Evolutionary conservation across 2,113 vertebrate species (phyloP), one percentile per base, ranked within the genome.

Genomic region (Mugil cephalus): DNA sequence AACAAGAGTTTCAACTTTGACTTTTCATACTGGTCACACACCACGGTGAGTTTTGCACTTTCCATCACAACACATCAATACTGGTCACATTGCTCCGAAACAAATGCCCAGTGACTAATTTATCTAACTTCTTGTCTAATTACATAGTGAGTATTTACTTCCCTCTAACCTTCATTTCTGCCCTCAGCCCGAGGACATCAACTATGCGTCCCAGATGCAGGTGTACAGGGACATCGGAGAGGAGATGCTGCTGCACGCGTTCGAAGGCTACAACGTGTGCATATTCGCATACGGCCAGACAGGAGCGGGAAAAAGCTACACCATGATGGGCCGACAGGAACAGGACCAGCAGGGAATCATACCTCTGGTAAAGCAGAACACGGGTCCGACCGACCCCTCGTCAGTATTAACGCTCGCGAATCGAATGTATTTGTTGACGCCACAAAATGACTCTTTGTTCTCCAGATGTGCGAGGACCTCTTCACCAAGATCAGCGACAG

Each of bases 1-100:
- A 98, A 96, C 75, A 99, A 99, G 87, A 99, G 97, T 92, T 99
- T 99, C 94, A 99, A 96, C 92, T 99, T 99, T 42, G 98, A 99
- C 87, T 98, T 95, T 77, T 99, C 98, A 36, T 99, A 99, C 92
- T 99, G 98, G 98, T 99, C 98, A 19, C 98, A 99, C 82, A 99
- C 98, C 24, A 96, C 97, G 74, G 98, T 99, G 89, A 96, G 97
- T 46, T 15, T 15, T 35, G 18, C 52, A 46, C 12, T 13, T 56
- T 40, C 46, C 40, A 30, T 8, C 5, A 14, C 38, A 30, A 13
- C 12, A 56, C 60, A n/a, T 52, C n/a, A 21, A 17, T 0, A 18
- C 39, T 14, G 14, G 53, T 39, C 24, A 30, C 24, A 5, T 43
- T 62, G 14, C 34, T 21, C 4, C 15, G 8, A 64, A 62, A 30